A percentile compares a stretch with the other conserved stretches of the same genome.
These are phyloP conservation scores for Pelagia noctiluca DNA, from an alignment of 30 jellyfish, hydroid and myxozoan species.

Conservation along the genomic window DNA sequence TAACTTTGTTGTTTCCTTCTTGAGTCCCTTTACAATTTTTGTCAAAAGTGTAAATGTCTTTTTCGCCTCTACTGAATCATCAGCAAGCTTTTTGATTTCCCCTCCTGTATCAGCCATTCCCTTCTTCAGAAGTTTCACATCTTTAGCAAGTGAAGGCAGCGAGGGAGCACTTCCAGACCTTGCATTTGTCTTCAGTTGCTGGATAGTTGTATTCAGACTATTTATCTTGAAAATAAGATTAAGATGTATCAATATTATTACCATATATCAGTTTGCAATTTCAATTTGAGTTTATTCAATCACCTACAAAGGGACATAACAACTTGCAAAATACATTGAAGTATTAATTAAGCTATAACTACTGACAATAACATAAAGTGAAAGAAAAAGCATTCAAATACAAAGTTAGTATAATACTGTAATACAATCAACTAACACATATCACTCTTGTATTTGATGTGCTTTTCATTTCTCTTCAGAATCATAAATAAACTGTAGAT, in stretches of 20 bases:
- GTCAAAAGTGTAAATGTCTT: slow-evolving; percentile 26
- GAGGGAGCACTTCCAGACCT: slow-evolving; percentile 9
- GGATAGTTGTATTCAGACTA: slow-evolving; percentile 42
- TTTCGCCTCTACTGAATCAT: slow-evolving; percentile 58
- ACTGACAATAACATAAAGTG: slow-evolving; percentile 7
- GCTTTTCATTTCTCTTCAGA: no score
- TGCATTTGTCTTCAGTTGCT: slow-evolving; percentile 12
- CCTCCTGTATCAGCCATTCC: slow-evolving; percentile 89
- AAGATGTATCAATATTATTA: background rate
- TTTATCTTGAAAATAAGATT: slow-evolving; percentile 31
- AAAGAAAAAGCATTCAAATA: slow-evolving; percentile 1
- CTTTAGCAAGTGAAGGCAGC: slow-evolving; percentile 17
- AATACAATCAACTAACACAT: no score
- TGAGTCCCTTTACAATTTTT: slow-evolving; percentile 39
- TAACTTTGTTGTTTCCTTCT: slow-evolving; percentile 24
- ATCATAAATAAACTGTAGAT: no score
- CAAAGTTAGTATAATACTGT: no score
- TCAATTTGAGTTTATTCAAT: background rate
- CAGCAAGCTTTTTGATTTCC: slow-evolving; percentile 64
- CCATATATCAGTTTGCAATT: no score
- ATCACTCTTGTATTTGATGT: no score
- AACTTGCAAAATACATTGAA: no score
- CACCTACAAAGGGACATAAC: background rate
- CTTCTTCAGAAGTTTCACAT: slow-evolving; percentile 58
- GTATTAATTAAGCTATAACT: background rate